A percentile compares a stretch with the other conserved stretches of the same genome.
Conservation (phyloP, 2,888 invertebrate species). For the Lamellibrachia satsuma region DNA sequence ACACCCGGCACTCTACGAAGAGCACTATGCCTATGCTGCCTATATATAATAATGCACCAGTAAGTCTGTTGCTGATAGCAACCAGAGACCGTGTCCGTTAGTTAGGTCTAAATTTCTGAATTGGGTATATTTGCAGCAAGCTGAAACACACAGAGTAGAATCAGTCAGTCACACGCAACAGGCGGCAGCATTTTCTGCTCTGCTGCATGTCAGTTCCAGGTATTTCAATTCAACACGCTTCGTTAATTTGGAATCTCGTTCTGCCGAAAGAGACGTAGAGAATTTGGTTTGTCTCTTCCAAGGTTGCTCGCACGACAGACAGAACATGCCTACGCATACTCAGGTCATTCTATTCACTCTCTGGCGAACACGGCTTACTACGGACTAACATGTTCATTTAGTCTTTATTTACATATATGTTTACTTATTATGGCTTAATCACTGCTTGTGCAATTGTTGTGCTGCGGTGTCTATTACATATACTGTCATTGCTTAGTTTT, state of each 20-base stretch:
- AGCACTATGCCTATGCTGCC: not conserved
- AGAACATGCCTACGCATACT: not conserved
- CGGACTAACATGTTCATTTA: not conserved
- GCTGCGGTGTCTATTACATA: no score
- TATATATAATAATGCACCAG: not conserved
- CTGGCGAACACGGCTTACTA: not conserved
- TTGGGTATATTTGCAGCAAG: not conserved
- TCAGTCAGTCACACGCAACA: not conserved
- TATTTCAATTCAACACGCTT: not conserved
- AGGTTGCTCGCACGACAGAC: not conserved
- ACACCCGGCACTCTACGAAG: not conserved
- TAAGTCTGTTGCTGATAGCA: not conserved
- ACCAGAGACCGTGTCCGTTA: not conserved
- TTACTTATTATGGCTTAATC: not conserved
- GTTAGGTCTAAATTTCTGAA: not conserved
- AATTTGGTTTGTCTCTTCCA: not conserved
- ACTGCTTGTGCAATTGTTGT: not conserved
- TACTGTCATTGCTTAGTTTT: no score
- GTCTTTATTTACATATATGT: not conserved
- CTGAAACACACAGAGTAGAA: not conserved
- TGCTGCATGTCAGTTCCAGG: not conserved
- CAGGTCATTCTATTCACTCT: not conserved
- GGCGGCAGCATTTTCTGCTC: not conserved
- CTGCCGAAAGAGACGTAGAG: not conserved
- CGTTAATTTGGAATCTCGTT: not conserved